A percentile compares a stretch with the other conserved stretches of the same genome.
Conservation (phyloP, 2,797 vertebrate species). For the Sphenodon punctatus region DNA sequence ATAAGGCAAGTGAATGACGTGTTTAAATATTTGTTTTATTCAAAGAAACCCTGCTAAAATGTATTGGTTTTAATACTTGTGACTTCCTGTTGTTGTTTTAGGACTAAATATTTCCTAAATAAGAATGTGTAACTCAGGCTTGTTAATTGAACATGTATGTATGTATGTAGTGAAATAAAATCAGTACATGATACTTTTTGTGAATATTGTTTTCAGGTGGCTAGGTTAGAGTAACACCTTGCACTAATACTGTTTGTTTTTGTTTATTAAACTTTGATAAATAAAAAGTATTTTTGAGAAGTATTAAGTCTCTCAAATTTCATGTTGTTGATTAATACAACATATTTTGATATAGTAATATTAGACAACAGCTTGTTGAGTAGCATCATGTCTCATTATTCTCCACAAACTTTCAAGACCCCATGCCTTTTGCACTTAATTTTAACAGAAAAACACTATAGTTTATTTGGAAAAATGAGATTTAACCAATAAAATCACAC, state of each 20-base stretch:
- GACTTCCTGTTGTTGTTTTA: conserved; percentile 35
- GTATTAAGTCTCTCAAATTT: conserved; percentile 62
- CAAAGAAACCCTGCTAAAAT: conserved; percentile 49
- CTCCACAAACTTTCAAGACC: conserved; percentile 36
- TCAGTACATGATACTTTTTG: conserved; percentile 62
- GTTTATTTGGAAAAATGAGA: conserved; percentile 17
- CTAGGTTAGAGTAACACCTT: conserved; percentile 62
- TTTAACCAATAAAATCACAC: conserved; percentile 57
- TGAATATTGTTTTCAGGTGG: conserved; percentile 59
- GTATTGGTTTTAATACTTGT: conserved; percentile 57
- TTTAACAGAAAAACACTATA: conserved; percentile 49
- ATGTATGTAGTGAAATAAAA: conserved; percentile 57
- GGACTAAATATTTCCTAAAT: conserved; percentile 69
- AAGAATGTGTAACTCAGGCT: conserved; percentile 62
- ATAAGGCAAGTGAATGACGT: conserved; percentile 65
- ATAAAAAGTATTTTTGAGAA: conserved; percentile 57
- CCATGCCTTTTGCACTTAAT: conserved; percentile 38
- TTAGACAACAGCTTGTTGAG: conserved; percentile 53
- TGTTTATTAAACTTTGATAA: conserved; percentile 56
- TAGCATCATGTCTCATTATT: conserved; percentile 35
- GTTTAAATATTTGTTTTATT: conserved; percentile 70
- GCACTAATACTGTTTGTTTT: conserved; percentile 71
- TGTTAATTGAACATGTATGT: conserved; percentile 55
- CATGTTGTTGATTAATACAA: conserved; percentile 55
- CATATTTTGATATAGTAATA: conserved; percentile 63